Conservation (phyloP, 1,140 invertebrate species). For the Lordiphosa collinella region DNA sequence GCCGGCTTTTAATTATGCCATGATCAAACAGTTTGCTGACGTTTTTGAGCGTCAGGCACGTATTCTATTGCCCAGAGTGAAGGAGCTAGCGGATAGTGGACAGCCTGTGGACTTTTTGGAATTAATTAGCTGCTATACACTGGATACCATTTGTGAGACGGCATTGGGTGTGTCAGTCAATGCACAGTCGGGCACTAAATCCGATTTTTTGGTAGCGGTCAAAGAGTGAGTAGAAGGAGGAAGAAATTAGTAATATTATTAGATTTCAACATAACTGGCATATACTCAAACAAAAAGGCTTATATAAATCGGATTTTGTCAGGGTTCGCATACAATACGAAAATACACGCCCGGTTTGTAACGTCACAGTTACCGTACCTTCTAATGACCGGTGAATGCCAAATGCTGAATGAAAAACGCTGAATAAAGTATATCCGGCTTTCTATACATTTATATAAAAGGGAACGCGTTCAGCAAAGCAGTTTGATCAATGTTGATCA, state of each 20-base stretch:
- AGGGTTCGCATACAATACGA: too few species aligned
- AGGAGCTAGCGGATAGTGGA: background rate
- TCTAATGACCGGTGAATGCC: too few species aligned
- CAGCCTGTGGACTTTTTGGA: slow-evolving; percentile 43
- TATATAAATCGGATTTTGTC: too few species aligned
- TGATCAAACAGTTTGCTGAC: slow-evolving; percentile 76
- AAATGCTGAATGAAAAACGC: too few species aligned
- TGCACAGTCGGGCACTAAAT: slow-evolving; percentile 38
- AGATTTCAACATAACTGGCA: too few species aligned
- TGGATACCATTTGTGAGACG: slow-evolving; percentile 62
- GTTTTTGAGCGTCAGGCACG: slow-evolving; percentile 45
- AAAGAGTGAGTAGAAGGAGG: slow-evolving; percentile 33
- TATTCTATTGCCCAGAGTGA: slow-evolving; percentile 25
- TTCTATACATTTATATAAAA: too few species aligned
- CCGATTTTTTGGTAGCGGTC: slow-evolving; percentile 49
- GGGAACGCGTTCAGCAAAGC: too few species aligned
- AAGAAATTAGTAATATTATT: background rate
- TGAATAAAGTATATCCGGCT: too few species aligned
- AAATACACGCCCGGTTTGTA: too few species aligned
- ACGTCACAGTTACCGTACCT: too few species aligned
- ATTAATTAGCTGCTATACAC: slow-evolving; percentile 36
- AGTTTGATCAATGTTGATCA: too few species aligned
- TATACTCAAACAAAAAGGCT: too few species aligned
- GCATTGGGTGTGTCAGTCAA: slow-evolving; percentile 37
- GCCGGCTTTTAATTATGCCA: slow-evolving; percentile 93